phyloP scores from a whole-genome alignment of 2,797 vertebrate species.

The Benthosema pterotum region DNA sequence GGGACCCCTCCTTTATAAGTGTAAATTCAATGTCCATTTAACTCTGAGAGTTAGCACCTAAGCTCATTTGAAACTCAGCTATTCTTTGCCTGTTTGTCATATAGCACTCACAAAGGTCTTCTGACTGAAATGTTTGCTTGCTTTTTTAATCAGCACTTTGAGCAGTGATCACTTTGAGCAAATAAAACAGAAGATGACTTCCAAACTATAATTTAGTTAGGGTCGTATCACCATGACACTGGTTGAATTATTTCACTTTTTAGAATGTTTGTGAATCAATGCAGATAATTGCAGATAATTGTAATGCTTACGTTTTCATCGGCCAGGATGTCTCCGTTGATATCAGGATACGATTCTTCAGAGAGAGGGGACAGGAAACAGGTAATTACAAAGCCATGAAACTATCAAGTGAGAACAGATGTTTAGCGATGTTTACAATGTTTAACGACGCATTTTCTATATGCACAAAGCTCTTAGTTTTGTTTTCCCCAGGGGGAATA shows the following conservation, averaged over 20 bases:
- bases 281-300: neutral
- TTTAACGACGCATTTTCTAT: conserved; percentile 36
- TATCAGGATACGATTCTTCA: conserved; percentile 48
- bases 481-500: conserved; percentile 23
- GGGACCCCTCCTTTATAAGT: too few relatives aligned
- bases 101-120: too few relatives aligned
- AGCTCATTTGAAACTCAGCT: too few relatives aligned
- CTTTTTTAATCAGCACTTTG: too few relatives aligned
- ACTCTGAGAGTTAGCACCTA: too few relatives aligned
- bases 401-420: conserved; percentile 42
- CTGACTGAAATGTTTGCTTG: too few relatives aligned
- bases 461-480: conserved; percentile 23
- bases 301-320: conserved; percentile 65
- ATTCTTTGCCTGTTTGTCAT: too few relatives aligned
- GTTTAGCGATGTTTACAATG: conserved; percentile 30
- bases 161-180: too few relatives aligned
- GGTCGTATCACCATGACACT: neutral
- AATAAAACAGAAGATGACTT: too few relatives aligned
- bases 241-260: neutral
- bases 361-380: conserved; percentile 36
- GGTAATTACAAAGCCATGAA: conserved; percentile 25
- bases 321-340: conserved; percentile 39
- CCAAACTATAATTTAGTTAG: too few relatives aligned
- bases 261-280: neutral
- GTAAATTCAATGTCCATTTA: too few relatives aligned